Evolutionary conservation across 2,113 vertebrate species (phyloP).

Genomic region (Cephalopterus ornatus): DNA sequence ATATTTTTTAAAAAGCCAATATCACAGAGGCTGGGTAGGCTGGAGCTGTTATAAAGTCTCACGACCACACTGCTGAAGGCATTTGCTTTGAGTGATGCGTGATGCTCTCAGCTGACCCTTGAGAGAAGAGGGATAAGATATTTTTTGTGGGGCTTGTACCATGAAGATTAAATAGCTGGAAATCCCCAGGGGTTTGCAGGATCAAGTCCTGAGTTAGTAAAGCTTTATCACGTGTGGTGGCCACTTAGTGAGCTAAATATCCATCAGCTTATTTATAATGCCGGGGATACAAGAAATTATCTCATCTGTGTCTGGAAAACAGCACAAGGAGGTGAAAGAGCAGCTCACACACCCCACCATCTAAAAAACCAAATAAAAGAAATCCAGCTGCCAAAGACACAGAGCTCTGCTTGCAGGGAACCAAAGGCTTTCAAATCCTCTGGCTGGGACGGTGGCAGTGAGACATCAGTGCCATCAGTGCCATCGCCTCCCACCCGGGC

Average conservation of each 20-base stretch:
- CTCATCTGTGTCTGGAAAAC: background rate
- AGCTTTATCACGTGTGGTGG: background rate
- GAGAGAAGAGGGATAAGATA: too few relatives aligned
- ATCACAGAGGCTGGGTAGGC: background rate
- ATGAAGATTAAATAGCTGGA: background rate
- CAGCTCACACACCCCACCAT: background rate
- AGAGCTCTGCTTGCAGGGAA: background rate
- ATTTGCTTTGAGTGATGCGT: fast-evolving
- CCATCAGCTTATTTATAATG: background rate
- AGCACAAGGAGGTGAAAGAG: background rate
- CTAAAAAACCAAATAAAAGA: background rate
- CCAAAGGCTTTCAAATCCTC: background rate
- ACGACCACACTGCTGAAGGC: fast-evolving
- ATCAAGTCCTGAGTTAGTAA: background rate
- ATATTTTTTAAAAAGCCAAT: background rate
- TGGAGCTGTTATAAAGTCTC: background rate
- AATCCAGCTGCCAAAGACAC: background rate
- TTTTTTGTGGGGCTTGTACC: background rate
- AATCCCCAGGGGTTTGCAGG: background rate
- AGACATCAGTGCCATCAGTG: background rate
- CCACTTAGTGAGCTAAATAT: background rate
- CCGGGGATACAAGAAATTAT: background rate
- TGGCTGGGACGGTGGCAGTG: background rate
- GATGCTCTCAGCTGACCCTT: background rate
- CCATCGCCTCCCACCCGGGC: background rate